Percentiles rank a stretch among this genome's conserved stretches.
Conservation (phyloP, 2,888 invertebrate genomes). For the Nasonovia ribisnigri region DNA sequence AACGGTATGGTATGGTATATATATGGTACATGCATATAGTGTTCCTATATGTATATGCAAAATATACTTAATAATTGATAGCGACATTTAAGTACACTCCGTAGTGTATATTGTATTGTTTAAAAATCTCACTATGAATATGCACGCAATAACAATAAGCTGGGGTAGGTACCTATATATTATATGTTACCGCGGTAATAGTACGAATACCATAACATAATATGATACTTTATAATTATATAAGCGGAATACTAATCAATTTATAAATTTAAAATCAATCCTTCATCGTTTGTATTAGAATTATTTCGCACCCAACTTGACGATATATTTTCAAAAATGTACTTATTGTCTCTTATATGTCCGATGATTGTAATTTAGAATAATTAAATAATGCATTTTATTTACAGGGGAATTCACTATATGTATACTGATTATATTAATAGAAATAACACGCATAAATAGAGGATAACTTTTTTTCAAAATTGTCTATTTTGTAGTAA, state of each 20-base stretch:
- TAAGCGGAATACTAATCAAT: neutral
- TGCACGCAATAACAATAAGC: neutral
- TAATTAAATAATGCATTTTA: neutral
- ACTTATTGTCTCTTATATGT: neutral
- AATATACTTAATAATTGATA: neutral
- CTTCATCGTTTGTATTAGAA: neutral
- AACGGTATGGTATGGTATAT: neutral
- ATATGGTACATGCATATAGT: too few species aligned
- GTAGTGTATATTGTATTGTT: neutral
- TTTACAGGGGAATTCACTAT: neutral
- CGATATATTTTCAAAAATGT: neutral
- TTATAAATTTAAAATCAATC: neutral
- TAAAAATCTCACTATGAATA: neutral
- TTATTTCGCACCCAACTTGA: neutral
- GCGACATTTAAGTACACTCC: neutral
- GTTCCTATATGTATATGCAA: neutral
- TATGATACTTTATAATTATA: neutral
- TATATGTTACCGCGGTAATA: too few species aligned
- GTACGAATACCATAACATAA: neutral
- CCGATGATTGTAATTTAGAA: neutral
- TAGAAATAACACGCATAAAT: neutral
- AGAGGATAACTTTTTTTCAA: neutral
- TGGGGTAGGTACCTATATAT: neutral
- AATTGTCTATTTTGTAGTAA: neutral
- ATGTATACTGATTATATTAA: neutral